Conservation (phyloP, 1,140 invertebrate species). For the Nymphalis io region DNA sequence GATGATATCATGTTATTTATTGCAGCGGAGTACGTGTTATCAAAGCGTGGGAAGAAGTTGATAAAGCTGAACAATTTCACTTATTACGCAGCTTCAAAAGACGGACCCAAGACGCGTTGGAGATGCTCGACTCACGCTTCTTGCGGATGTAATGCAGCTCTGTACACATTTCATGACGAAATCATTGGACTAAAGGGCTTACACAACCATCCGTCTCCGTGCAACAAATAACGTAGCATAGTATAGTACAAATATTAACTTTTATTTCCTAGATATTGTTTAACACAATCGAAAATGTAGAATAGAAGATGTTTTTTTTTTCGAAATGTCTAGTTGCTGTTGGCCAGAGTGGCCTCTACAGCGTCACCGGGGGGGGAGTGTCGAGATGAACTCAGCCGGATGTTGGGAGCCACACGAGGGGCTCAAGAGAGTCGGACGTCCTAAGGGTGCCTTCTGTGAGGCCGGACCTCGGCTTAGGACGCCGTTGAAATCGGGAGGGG, state of each 20-base stretch:
- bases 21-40: slow-evolving; percentile 32
- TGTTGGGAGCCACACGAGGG: too few relatives aligned
- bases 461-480: too few relatives aligned
- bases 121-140: slow-evolving; percentile 34
- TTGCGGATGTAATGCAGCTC: slow-evolving; percentile 32
- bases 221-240: neutral
- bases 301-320: too few relatives aligned
- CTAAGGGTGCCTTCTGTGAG: too few relatives aligned
- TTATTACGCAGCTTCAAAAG: slow-evolving; percentile 27
- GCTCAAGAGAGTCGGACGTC: too few relatives aligned
- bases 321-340: too few relatives aligned
- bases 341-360: too few relatives aligned
- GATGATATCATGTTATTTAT: neutral
- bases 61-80: slow-evolving; percentile 40
- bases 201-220: slow-evolving; percentile 38
- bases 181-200: slow-evolving; percentile 30
- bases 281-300: too few relatives aligned
- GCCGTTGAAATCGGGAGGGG: too few relatives aligned
- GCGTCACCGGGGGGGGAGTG: too few relatives aligned
- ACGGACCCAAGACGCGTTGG: slow-evolving; percentile 27
- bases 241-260: too few relatives aligned
- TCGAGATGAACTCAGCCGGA: too few relatives aligned
- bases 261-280: neutral
- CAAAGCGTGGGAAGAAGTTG: slow-evolving; percentile 31
- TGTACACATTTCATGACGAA: slow-evolving; percentile 37